These are phyloP conservation scores for Euura saliciscinereae DNA, from an alignment of 1,140 invertebrate species.

Conservation along the genomic window DNA sequence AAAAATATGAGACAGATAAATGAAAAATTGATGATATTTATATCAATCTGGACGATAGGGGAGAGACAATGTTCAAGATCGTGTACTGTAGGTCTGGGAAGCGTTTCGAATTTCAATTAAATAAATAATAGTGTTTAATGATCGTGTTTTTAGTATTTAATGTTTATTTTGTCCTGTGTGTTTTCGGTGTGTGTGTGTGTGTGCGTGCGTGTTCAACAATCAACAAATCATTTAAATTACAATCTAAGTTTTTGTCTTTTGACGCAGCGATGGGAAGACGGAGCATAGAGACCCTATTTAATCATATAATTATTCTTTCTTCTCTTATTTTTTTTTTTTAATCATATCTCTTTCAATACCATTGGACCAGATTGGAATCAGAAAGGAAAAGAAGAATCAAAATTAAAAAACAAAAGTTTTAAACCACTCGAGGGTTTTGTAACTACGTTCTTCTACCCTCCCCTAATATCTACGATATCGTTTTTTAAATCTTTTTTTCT, in stretches of 20 bases:
- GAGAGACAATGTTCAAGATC: not conserved
- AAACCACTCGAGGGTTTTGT: no score
- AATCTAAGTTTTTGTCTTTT: slow-evolving; percentile 47
- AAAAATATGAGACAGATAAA: no score
- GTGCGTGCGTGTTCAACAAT: slow-evolving; percentile 44
- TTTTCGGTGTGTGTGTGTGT: slow-evolving; percentile 13
- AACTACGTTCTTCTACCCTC: no score
- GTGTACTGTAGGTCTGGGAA: no score
- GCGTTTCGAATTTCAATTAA: no score
- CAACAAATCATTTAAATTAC: slow-evolving; percentile 58
- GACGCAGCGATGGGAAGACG: slow-evolving; percentile 60
- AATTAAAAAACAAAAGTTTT: not conserved
- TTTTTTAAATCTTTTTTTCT: no score
- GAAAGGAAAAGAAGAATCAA: slow-evolving; percentile 9
- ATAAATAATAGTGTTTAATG: no score
- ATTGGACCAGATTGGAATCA: not conserved
- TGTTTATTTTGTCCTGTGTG: not conserved
- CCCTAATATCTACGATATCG: no score
- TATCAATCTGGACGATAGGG: not conserved
- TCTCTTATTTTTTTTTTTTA: slow-evolving; percentile 9
- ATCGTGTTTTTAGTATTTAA: no score
- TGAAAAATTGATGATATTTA: not conserved
- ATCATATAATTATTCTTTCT: no score
- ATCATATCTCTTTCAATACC: not conserved
- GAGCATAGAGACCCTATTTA: slow-evolving; percentile 52